Evolutionary conservation across 2,113 vertebrate genomes (phyloP).

Genomic region (Rhinogobius similis): DNA sequence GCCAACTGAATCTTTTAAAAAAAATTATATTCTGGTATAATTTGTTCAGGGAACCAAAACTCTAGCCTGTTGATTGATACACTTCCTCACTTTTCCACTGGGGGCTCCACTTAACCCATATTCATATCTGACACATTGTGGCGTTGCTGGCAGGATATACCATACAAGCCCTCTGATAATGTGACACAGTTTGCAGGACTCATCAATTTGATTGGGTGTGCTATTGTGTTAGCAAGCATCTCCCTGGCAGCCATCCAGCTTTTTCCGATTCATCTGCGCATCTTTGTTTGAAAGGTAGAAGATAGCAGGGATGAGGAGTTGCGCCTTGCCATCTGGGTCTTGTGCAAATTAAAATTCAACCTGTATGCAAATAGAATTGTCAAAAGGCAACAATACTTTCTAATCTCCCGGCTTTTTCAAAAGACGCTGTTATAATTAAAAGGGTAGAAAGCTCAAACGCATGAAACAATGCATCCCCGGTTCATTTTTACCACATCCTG

Average conservation of each 20-base stretch:
- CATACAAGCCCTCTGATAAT: conserved; percentile 85
- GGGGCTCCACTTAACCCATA: conserved; percentile 55
- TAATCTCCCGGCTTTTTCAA: conserved; percentile 98
- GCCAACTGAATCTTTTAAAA: too few relatives aligned
- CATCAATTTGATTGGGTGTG: conserved; percentile 90
- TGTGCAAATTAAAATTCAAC: conserved; percentile 98
- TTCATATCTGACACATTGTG: background rate
- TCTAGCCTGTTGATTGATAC: background rate
- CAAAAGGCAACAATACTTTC: conserved; percentile 96
- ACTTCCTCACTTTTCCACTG: conserved; percentile 41
- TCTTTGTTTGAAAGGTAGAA: conserved; percentile 83
- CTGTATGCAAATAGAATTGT: conserved; percentile 87
- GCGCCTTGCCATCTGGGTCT: conserved; percentile 92
- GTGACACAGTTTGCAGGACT: conserved; percentile 88
- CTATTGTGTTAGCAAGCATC: conserved; percentile 87
- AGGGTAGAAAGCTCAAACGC: conserved; percentile 94
- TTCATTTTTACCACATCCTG: conserved; percentile 70
- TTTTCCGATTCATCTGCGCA: conserved; percentile 89
- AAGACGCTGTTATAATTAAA: conserved; percentile 99
- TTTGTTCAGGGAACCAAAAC: background rate
- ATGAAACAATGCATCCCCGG: conserved; percentile 94
- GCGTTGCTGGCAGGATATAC: conserved; percentile 58
- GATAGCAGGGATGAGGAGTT: conserved; percentile 78
- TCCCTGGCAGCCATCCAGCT: conserved; percentile 89
- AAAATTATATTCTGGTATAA: too few relatives aligned